A percentile compares a stretch with the other conserved stretches of the same genome.
phyloP scores from a whole-genome alignment of 2,888 invertebrate species.

The Cerastis rubricosa region DNA sequence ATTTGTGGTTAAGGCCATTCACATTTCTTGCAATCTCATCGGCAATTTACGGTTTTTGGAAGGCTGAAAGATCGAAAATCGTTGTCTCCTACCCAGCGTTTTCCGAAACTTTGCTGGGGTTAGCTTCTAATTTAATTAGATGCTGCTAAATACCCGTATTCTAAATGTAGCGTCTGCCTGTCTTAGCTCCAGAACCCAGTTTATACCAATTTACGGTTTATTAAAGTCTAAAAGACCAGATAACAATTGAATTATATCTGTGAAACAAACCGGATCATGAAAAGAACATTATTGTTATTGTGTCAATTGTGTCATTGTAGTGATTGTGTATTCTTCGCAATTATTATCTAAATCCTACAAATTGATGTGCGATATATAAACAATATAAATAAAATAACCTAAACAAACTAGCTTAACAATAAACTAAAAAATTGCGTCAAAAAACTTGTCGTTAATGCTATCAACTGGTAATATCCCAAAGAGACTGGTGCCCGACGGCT shows the following conservation, averaged over 20 bases:
- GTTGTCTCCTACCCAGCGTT: not conserved
- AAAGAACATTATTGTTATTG: not conserved
- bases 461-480: not conserved
- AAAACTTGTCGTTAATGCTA: not conserved
- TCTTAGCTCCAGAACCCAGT: not conserved
- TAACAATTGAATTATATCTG: not conserved
- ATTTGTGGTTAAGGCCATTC: not conserved
- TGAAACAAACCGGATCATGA: not conserved
- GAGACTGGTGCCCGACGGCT: not conserved
- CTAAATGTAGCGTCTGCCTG: not conserved
- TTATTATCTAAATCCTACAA: not conserved
- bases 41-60: slow-evolving; percentile 20
- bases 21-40: not conserved
- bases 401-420: not conserved
- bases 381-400: not conserved
- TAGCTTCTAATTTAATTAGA: not conserved
- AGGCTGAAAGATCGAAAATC: not conserved
- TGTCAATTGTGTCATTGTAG: too few relatives aligned
- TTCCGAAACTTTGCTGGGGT: not conserved
- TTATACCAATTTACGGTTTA: not conserved
- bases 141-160: not conserved
- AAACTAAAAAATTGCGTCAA: not conserved
- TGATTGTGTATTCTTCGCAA: not conserved
- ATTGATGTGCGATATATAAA: not conserved
- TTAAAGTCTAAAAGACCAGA: not conserved